Evolutionary conservation across 2,888 invertebrate genomes (phyloP).

Genomic region (Petrolisthes cinctipes): DNA sequence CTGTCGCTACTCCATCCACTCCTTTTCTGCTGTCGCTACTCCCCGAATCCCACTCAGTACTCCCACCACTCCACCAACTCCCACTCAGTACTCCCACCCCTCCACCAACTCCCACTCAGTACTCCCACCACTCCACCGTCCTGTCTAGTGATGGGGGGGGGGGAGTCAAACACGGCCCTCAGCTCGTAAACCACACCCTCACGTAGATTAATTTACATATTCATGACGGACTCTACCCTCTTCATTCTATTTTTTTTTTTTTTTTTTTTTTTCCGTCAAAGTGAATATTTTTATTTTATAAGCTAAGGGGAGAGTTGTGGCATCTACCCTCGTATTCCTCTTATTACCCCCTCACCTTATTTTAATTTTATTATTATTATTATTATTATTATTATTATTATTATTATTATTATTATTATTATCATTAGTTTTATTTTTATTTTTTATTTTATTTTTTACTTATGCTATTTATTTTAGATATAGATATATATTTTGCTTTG

Average conservation of each 20-base stretch:
- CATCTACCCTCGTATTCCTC: background rate
- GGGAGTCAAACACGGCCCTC: background rate
- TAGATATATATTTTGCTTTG: background rate
- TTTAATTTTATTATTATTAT: background rate
- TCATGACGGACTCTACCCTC: background rate
- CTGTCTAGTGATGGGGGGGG: background rate
- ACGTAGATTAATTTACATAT: constrained; percentile 16
- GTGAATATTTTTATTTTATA: background rate
- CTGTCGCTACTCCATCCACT: background rate
- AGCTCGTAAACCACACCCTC: constrained; percentile 6
- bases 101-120: background rate
- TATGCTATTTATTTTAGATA: background rate
- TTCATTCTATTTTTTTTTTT: background rate
- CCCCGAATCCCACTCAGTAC: too few relatives aligned
- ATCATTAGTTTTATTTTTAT: background rate
- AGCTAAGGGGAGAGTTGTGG: background rate
- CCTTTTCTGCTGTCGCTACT: too few relatives aligned
- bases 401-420: background rate
- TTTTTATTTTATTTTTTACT: background rate
- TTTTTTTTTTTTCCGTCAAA: background rate
- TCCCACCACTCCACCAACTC: background rate
- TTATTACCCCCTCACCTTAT: background rate
- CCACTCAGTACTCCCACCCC: background rate
- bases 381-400: background rate
- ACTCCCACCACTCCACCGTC: background rate